Evolutionary conservation across 2,113 vertebrate genomes (phyloP), one percentile per base, ranked within the genome.

Genomic region (Anolis sagrei): DNA sequence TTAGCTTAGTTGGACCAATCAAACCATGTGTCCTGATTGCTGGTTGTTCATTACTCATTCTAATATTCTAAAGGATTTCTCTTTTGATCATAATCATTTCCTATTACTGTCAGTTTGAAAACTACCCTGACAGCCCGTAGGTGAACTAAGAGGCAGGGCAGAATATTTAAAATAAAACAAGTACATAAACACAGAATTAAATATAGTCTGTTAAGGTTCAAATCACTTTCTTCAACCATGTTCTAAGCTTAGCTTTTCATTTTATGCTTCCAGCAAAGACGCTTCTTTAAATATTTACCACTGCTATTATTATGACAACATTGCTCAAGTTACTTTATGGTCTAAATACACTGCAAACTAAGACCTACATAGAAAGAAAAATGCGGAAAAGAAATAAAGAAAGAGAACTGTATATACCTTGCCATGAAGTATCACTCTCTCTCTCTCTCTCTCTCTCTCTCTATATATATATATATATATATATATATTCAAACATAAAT

Each of bases 371-470:
- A 2, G 62, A 75, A 29, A 51, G 54, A 29, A 82, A 89, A 87
- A 86, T 74, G 2, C 34, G 7, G 32, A 76, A 23, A 83, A 51
- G 51, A 88, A 8, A 0, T 81, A 89, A 69, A 82, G 75, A 32
- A 81, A 88, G 9, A 83, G 84, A 87, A 85, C 5, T 68, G 32
- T 36, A 39, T 86, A 72, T 51, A 81, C 79, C 62, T 2, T 79
- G 62, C 68, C 84, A 89, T 76, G 58, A 91, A 91, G 79, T 92
- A 90, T 80, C 54, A 75, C 4, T n/a, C n/a, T n/a, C n/a, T n/a
- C n/a, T n/a, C n/a, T n/a, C n/a, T n/a, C n/a, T n/a, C n/a, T n/a
- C n/a, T n/a, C n/a, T n/a, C n/a, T n/a, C n/a, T n/a, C n/a, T n/a
- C n/a, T n/a, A n/a, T n/a, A n/a, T n/a, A n/a, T n/a, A n/a, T n/a